Base-by-base conservation (phyloP, 2,888 invertebrate genomes). In the Athalia cordata region DNA sequence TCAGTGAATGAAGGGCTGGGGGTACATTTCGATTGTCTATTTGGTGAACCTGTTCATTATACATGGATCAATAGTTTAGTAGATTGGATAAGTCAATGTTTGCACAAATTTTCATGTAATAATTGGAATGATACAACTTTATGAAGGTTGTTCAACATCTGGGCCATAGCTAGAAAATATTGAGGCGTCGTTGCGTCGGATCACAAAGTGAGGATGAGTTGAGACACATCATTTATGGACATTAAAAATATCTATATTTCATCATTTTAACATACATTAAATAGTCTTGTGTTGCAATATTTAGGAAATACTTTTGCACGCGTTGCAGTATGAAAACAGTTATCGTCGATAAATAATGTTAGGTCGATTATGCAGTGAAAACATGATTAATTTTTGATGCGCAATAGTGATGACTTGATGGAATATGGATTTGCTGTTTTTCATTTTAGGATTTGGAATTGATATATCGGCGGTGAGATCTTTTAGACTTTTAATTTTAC, bases 191-290 rank as follows among this genome's bases (percentile, higher is more conserved):
- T 29, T 29, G 29, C 29, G 29, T 29, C 29, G 29, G 29, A 29
- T 29, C 29, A 29, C 29, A 29, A 29, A 29, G 29, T 29, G 83
- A 55, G 55, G 55, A n/a, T 3, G 3, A n/a, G 55, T 55, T n/a
- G 55, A 11, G 55, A 11, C 55, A 55, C 8, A 55, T 11, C 2
- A 55, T 55, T 55, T 55, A 52, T 68, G 52, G 68, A 68, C 68
- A 52, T 68, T 68, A 68, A 68, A 68, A 68, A 68, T 68, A 68
- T 68, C 68, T 68, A 68, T 68, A 68, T 68, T 68, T 68, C 68
- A 55, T 50, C 52, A 68, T 52, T 68, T 68, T 11, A 50, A 68
- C 55, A 68, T 68, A 68, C 68, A 68, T 67, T 50, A 15, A 68
- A 55, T 68, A 55, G 68, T 68, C 15, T 68, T 55, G 68, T 55